Conservation (phyloP, 2,888 invertebrate genomes). For the Chesias legatella region DNA sequence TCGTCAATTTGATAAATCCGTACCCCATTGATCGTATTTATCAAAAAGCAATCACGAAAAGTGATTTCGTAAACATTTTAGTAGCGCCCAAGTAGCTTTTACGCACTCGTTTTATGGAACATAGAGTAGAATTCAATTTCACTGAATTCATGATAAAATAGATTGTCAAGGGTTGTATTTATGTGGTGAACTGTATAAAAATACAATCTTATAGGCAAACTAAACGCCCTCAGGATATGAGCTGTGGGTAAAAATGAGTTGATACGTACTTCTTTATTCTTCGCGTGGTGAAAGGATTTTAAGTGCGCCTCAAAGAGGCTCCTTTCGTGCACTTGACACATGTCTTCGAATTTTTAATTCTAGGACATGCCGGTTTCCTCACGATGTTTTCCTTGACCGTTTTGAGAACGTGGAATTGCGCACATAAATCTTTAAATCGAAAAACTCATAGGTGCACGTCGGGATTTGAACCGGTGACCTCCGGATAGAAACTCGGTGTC, state of each 20-base stretch:
- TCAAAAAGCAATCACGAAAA: slow-evolving; percentile 29
- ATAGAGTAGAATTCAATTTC: slow-evolving; percentile 48
- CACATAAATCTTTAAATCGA: too few relatives aligned
- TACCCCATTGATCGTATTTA: slow-evolving; percentile 16
- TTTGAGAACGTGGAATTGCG: too few relatives aligned
- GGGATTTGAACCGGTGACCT: too few relatives aligned
- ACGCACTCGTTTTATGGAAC: slow-evolving; percentile 43
- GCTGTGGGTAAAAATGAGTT: slow-evolving; percentile 31
- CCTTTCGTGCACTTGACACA: too few relatives aligned
- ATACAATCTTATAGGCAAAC: slow-evolving; percentile 45
- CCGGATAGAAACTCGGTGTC: too few relatives aligned
- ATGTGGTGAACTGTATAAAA: slow-evolving; percentile 48
- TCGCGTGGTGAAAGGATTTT: too few relatives aligned
- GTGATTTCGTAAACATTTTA: slow-evolving; percentile 47
- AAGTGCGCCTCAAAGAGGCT: too few relatives aligned
- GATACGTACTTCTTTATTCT: too few relatives aligned
- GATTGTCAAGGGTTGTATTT: slow-evolving; percentile 49
- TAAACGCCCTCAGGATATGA: slow-evolving; percentile 45
- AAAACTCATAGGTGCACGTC: too few relatives aligned
- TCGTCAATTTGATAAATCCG: slow-evolving; percentile 9
- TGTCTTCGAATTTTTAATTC: too few relatives aligned
- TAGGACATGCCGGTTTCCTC: too few relatives aligned
- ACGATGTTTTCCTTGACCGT: too few relatives aligned
- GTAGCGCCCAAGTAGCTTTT: slow-evolving; percentile 40
- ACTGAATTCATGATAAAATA: slow-evolving; percentile 49